phyloP scores from a whole-genome alignment of 2,797 vertebrate genomes.

The Adelosebastes latens region DNA sequence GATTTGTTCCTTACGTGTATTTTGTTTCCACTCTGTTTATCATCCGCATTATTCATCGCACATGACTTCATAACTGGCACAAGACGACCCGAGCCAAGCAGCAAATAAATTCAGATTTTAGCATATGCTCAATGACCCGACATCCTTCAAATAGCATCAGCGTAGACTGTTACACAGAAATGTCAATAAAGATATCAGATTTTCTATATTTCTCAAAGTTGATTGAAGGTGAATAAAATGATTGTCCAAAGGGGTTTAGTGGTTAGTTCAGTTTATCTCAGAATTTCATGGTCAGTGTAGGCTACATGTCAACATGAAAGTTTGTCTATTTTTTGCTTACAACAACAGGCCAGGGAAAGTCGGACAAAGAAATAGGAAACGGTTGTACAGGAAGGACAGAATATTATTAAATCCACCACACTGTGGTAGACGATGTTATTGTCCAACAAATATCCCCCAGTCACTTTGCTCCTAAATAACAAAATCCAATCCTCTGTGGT shows the following conservation, averaged over 20 bases:
- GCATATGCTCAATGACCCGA: background rate
- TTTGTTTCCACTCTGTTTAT: conserved; percentile 54
- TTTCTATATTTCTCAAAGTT: conserved; percentile 9
- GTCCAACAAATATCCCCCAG: background rate
- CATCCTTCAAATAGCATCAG: conserved; percentile 18
- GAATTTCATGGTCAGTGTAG: conserved; percentile 21
- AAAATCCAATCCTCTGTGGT: background rate
- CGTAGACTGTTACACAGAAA: background rate
- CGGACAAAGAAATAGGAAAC: conserved; percentile 20
- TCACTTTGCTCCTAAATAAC: conserved; percentile 7
- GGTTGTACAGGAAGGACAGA: conserved; percentile 12
- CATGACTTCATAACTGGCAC: conserved; percentile 50
- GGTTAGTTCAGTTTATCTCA: conserved; percentile 5
- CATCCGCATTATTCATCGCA: conserved; percentile 24
- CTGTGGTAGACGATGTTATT: background rate
- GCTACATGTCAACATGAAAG: background rate
- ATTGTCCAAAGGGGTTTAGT: conserved; percentile 7
- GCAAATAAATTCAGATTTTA: conserved; percentile 35
- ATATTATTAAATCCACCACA: conserved; percentile 5
- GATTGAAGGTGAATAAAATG: conserved; percentile 15
- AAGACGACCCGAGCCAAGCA: conserved; percentile 21
- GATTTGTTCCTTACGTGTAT: conserved; percentile 39
- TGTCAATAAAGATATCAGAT: conserved; percentile 4
- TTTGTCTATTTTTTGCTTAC: conserved; percentile 27
- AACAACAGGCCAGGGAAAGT: conserved; percentile 8